Evolutionary conservation across 2,797 vertebrate species (phyloP).

Genomic region (Bradypodion pumilum): DNA sequence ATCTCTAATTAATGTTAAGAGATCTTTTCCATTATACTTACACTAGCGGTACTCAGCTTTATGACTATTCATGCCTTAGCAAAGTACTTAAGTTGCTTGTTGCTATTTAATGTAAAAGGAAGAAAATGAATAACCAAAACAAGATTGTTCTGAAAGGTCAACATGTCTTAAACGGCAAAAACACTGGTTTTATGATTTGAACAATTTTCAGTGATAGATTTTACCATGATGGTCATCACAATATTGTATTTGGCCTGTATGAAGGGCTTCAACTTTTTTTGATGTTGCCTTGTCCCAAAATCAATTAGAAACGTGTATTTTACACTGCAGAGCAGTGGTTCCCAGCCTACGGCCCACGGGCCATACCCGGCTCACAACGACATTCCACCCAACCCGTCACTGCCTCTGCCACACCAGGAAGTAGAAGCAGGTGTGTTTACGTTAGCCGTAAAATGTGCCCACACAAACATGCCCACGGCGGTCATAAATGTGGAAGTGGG

Average conservation of each 20-base stretch:
- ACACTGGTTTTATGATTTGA: constrained; percentile 14
- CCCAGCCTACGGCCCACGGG: no score
- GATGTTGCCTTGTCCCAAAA: constrained; percentile 29
- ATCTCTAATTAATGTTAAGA: constrained; percentile 9
- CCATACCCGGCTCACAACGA: no score
- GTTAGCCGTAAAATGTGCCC: no score
- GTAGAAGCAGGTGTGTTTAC: no score
- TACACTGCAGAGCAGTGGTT: no score
- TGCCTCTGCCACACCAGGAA: no score
- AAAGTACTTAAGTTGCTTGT: constrained; percentile 31
- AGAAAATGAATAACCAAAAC: constrained; percentile 46
- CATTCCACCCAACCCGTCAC: no score
- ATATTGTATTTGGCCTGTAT: constrained; percentile 14
- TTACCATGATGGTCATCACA: constrained; percentile 26
- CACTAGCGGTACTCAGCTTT: neutral
- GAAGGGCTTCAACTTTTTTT: constrained; percentile 1
- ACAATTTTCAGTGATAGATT: constrained; percentile 30
- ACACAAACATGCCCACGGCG: no score
- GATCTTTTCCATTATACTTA: neutral
- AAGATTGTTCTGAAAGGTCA: constrained; percentile 57
- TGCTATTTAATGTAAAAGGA: constrained; percentile 57
- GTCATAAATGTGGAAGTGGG: no score
- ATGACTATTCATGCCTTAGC: constrained; percentile 19
- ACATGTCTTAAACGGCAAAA: constrained; percentile 43
- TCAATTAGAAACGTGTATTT: constrained; percentile 43